Base-by-base conservation (phyloP, 2,888 invertebrate genomes). In the Penaeus monodon region DNA sequence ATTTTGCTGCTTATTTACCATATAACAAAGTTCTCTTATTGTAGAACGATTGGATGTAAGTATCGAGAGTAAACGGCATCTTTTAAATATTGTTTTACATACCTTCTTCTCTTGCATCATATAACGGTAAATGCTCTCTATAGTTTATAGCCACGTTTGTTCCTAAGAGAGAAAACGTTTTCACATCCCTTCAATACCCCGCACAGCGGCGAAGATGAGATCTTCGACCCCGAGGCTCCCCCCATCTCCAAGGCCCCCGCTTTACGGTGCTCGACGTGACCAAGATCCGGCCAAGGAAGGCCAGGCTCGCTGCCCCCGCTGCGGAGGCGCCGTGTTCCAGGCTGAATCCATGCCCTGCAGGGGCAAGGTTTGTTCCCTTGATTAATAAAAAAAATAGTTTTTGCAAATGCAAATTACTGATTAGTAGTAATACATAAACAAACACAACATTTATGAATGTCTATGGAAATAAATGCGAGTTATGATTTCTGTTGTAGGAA, bases 301-400 rank as follows among this genome's bases (percentile, higher is more conserved):
- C 83, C 94, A 96, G 93, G 96, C 90, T 38, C 78, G 97, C 89
- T 97, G 97, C 92, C 97, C 97, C 63, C 94, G 97, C 91, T 97
- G 97, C 92, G 97, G 97, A 90, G 97, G 97, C 90, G 96, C 93
- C 92, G 97, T 97, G 82, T 97, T 97, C 93, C 96, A 96, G 90
- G 97, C 97, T 88, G 97, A 97, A 93, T 84, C 90, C 66, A 88
- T 90, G 79, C 88, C 88, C n/a, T 82, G 86, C 87, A 84, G 87
- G 73, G 84, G 81, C 33, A 84, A 85, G 85, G 90, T 88, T 29
- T 63, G 86, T 57, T 57, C 38, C n/a, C 63, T 63, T 38, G 44
- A n/a, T 7, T 29, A 4, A 63, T 0, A 0, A 17, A 76, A 14
- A 22, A 27, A 2, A 3, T 20, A 3, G 1, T 33, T 7, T 33